phyloP scores from a whole-genome alignment of 2,113 vertebrate species.

The Sander vitreus region DNA sequence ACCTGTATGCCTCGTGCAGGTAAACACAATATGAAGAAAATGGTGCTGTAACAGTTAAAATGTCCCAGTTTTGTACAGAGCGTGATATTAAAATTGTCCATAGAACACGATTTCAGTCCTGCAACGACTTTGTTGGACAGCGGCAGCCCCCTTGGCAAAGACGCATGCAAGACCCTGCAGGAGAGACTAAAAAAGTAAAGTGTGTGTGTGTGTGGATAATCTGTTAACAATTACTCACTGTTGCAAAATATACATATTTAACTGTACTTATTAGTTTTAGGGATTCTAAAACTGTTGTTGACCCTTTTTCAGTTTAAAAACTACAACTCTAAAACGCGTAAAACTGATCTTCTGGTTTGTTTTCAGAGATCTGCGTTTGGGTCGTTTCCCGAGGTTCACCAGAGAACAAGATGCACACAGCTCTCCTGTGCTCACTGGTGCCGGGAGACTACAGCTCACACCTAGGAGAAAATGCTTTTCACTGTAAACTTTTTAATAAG shows the following conservation, averaged over 20 bases:
- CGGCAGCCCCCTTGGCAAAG: not conserved
- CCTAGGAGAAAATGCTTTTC: constrained; percentile 55
- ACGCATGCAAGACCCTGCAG: not conserved
- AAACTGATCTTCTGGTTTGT: not conserved
- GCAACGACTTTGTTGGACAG: constrained; percentile 3
- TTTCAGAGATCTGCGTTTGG: constrained; percentile 37
- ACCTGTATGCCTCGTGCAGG: constrained; percentile 85
- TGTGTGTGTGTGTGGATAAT: too few relatives aligned
- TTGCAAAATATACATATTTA: too few relatives aligned
- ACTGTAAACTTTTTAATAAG: constrained; percentile 14
- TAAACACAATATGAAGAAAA: constrained; percentile 51
- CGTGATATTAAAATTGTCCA: not conserved
- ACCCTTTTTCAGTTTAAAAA: not conserved
- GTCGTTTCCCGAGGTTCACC: not conserved
- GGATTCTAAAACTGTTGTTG: not conserved
- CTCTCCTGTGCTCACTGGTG: constrained; percentile 23
- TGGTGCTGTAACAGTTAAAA: accelerated
- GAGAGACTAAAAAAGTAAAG: constrained; percentile 48
- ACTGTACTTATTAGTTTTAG: too few relatives aligned
- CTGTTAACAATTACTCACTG: too few relatives aligned
- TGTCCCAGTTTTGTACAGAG: too few relatives aligned
- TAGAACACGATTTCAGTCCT: constrained; percentile 26
- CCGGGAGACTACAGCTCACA: constrained; percentile 53
- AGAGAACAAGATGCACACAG: not conserved
- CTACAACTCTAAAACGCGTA: not conserved